Base-by-base conservation (phyloP, 1,140 invertebrate species). In the Diachasmimorpha longicaudata region DNA sequence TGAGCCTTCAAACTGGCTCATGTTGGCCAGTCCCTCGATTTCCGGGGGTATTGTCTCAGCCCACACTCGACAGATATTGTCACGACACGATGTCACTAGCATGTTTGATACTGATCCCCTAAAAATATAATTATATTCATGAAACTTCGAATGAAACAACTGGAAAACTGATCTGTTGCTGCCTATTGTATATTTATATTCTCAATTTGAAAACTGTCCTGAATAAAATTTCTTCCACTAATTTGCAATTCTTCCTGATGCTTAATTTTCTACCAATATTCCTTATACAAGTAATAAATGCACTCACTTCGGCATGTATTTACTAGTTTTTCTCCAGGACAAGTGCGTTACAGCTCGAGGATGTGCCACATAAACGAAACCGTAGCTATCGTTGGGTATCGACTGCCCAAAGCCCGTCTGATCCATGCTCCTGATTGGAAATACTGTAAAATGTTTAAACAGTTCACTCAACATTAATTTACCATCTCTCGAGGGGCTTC, bases 21-120 rank as follows among this genome's bases (percentile, higher is more conserved):
- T 93, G 87, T 95, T 95, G 42, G 97, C 93, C 78, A 98, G 89
- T 37, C 97, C 96, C 91, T 99, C 97, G 39, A 88, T 87, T 86
- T 99, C 98, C 0, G 97, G 97, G 71, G 99, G 90, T 77, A 99
- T 93, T 2, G 98, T 99, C 90, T 99, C 98, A 21, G 97, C 96
- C 98, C 98, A 99, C 79, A 99, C 93, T 69, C 98, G 93, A 85
- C 98, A 99, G 79, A 99, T 99, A 89, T 99, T 99, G 88, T 99
- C 98, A 81, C 96, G 92, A 90, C 98, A 99, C 14, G 97, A 99
- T 63, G 98, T 99, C 36, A 99, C 96, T 78, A 99, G 88, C 93
- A 99, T 98, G 89, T 99, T 99, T 70, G 96, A 97, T 37, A 99
- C 96, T 68, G 97, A 96, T 23, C 96, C 96, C 84, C 96, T 97